Evolutionary conservation across 2,113 vertebrate genomes (phyloP), one percentile per base, ranked within the genome.

Genomic region (Egretta garzetta): DNA sequence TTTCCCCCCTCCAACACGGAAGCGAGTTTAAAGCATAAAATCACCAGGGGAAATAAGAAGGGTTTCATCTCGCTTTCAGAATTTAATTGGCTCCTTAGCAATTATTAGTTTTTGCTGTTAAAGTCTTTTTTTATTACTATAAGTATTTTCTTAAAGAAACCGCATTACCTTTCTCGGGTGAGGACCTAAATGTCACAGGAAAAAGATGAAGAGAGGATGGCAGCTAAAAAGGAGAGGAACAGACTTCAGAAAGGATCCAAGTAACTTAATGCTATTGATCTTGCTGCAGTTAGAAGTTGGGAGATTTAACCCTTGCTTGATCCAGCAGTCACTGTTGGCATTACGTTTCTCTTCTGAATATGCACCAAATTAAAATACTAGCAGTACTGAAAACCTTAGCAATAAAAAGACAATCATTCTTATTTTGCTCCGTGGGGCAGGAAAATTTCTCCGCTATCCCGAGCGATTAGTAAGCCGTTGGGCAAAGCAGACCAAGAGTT

Each of bases 81-180:
- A 99, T 99, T 99, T 99, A 99, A 99, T 99, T 99, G 99, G 99
- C 99, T 99, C 99, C 99, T 99, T 99, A 99, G 99, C 99, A 99
- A 99, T 99, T 99, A 99, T 99, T 99, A 99, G 99, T 99, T 99
- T 99, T 99, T 99, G 99, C 99, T 99, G 99, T 99, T 99, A 99
- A 99, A 99, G 98, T 99, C 99, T 99, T 99, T 99, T 99, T 99
- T 99, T 98, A 98, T 99, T 99, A 98, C 99, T 99, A 98, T 99
- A 99, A 99, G 99, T 99, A 99, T 99, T 99, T 99, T 99, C 98
- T 99, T 99, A 99, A 99, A 99, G 99, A 98, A 98, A 98, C 98
- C 98, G 98, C 96, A 97, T 98, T 98, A 98, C 98, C 98, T 98
- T 98, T 98, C 97, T 96, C 3, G 92, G 96, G 97, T 96, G 96